phyloP scores from a whole-genome alignment of 2,797 vertebrate species.

The Staurois parvus region DNA sequence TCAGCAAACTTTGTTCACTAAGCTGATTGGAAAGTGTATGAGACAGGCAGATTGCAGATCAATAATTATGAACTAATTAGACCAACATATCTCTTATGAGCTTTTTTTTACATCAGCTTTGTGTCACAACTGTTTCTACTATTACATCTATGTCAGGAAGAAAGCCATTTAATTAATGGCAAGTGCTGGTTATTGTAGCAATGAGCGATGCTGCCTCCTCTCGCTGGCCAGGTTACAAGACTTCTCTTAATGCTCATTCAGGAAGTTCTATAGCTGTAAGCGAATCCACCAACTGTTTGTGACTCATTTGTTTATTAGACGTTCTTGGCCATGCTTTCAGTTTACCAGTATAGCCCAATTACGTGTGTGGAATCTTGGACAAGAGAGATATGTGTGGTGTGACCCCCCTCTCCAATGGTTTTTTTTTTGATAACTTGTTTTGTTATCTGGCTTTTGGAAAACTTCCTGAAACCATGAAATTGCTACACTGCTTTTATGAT shows the following conservation, averaged over 20 bases:
- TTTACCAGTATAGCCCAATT: conserved; percentile 21
- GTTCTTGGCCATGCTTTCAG: conserved; percentile 30
- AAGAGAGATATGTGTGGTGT: conserved; percentile 1
- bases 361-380: conserved; percentile 8
- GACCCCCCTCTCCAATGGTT: conserved; percentile 3
- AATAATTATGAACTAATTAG: too few relatives aligned
- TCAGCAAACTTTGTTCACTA: too few relatives aligned
- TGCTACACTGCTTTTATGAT: conserved; percentile 52
- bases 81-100: too few relatives aligned
- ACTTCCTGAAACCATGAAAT: conserved; percentile 56
- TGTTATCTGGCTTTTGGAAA: conserved; percentile 52
- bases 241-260: conserved; percentile 17
- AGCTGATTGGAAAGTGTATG: too few relatives aligned
- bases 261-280: conserved; percentile 10
- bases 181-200: not conserved
- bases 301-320: conserved; percentile 57
- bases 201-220: conserved; percentile 2
- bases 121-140: conserved; percentile 9
- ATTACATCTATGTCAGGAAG: conserved; percentile 17
- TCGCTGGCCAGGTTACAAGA: conserved; percentile 38
- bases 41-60: too few relatives aligned
- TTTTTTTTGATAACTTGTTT: conserved; percentile 60
- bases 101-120: not conserved
- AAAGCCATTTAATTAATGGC: conserved; percentile 25
- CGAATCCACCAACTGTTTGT: conserved; percentile 20